Conservation (phyloP, 1,140 invertebrate species). For the Liolophura sinensis region DNA sequence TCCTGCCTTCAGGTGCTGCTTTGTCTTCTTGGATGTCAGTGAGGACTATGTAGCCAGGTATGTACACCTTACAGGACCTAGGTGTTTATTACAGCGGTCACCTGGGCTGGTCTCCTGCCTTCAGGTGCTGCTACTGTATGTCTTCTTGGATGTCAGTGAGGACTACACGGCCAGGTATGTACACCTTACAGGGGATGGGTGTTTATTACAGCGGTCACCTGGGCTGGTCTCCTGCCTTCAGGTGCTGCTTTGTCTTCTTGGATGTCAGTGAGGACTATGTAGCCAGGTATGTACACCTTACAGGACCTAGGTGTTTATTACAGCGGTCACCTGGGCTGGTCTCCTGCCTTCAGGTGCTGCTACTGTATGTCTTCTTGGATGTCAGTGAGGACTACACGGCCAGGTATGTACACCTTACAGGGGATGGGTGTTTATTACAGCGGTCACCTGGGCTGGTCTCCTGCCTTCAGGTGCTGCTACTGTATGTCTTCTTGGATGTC, state of each 20-base stretch:
- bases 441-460: conserved; percentile 28
- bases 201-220: conserved; percentile 25
- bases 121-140: no score
- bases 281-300: no score
- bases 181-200: conserved; percentile 18
- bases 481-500: conserved; percentile 29
- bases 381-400: no score
- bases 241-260: conserved; percentile 34
- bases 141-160: no score
- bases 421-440: conserved; percentile 20
- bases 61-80: no score
- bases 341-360: no score
- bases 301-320: no score
- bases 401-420: conserved; percentile 23
- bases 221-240: conserved; percentile 26
- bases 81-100: no score
- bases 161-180: no score
- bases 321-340: no score
- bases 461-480: conserved; percentile 31
- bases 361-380: no score
- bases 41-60: conserved; percentile 31
- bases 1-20: conserved; percentile 30
- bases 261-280: conserved; percentile 29
- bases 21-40: conserved; percentile 32
- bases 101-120: no score